These are phyloP conservation scores for Latrodectus geometricus DNA, from an alignment of 1,140 invertebrate species.

Conservation along the genomic window DNA sequence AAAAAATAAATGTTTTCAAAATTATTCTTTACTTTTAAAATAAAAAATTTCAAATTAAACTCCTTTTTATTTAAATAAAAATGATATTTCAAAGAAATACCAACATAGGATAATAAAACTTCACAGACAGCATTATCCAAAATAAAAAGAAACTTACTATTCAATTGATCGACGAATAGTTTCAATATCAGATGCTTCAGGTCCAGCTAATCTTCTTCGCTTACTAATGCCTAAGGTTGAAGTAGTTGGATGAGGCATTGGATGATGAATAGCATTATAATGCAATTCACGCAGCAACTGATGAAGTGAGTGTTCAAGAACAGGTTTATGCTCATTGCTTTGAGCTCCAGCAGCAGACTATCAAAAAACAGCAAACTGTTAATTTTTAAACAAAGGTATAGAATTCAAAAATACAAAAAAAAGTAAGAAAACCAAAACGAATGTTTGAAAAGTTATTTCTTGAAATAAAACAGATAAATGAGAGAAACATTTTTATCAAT, in stretches of 20 bases:
- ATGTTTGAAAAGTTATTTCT: no score
- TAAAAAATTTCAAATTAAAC: no score
- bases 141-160: constrained; percentile 67
- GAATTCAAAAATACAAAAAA: constrained; percentile 11
- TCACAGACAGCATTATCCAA: no score
- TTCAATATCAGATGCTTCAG: constrained; percentile 86
- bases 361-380: background rate
- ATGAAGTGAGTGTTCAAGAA: constrained; percentile 95
- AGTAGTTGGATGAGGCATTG: constrained; percentile 93
- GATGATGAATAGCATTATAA: constrained; percentile 91
- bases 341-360: constrained; percentile 64
- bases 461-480: no score
- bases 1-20: no score
- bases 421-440: background rate
- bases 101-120: no score
- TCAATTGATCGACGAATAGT: constrained; percentile 90
- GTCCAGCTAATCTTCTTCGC: constrained; percentile 88
- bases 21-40: no score
- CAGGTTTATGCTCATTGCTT: constrained; percentile 90
- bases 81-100: no score
- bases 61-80: no score
- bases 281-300: constrained; percentile 92
- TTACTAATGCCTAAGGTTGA: constrained; percentile 91
- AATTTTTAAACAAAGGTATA: background rate
- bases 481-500: no score